Evolutionary conservation across 2,888 invertebrate genomes (phyloP).

Genomic region (Sarcophaga variegata): DNA sequence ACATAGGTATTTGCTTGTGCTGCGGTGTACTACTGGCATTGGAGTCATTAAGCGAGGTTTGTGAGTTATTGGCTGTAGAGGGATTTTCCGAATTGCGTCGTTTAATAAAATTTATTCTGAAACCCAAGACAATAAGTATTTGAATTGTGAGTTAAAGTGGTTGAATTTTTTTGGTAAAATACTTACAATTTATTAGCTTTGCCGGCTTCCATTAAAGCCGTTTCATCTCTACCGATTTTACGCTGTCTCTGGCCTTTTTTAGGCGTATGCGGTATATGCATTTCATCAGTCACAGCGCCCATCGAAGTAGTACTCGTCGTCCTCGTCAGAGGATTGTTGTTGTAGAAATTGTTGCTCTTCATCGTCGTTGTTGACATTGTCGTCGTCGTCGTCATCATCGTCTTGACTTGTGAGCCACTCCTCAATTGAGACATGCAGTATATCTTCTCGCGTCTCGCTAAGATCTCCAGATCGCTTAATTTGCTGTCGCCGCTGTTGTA

Average conservation of each 20-base stretch:
- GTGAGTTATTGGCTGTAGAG: constrained; percentile 75
- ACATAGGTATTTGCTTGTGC: constrained; percentile 75
- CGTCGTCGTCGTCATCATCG: constrained; percentile 73
- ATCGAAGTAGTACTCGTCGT: constrained; percentile 82
- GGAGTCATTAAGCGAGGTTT: constrained; percentile 81
- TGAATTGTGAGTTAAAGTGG: not conserved
- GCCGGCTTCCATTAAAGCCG: constrained; percentile 81
- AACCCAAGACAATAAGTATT: not conserved
- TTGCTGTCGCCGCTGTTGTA: constrained; percentile 81
- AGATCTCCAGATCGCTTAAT: constrained; percentile 86
- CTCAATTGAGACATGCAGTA: constrained; percentile 82
- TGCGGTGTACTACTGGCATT: constrained; percentile 77
- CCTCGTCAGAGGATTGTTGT: constrained; percentile 76
- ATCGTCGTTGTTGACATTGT: constrained; percentile 70
- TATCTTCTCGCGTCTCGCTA: constrained; percentile 84
- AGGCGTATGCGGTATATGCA: constrained; percentile 59
- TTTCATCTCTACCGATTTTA: constrained; percentile 77
- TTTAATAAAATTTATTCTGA: constrained; percentile 81
- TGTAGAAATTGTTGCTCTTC: constrained; percentile 73
- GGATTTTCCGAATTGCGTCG: constrained; percentile 80
- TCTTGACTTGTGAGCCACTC: constrained; percentile 82
- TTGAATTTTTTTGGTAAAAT: not conserved
- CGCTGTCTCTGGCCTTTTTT: constrained; percentile 70
- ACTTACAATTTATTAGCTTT: constrained; percentile 82
- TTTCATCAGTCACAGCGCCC: constrained; percentile 76